phyloP scores from a whole-genome alignment of 1,140 invertebrate species.

The Dreissena polymorpha region DNA sequence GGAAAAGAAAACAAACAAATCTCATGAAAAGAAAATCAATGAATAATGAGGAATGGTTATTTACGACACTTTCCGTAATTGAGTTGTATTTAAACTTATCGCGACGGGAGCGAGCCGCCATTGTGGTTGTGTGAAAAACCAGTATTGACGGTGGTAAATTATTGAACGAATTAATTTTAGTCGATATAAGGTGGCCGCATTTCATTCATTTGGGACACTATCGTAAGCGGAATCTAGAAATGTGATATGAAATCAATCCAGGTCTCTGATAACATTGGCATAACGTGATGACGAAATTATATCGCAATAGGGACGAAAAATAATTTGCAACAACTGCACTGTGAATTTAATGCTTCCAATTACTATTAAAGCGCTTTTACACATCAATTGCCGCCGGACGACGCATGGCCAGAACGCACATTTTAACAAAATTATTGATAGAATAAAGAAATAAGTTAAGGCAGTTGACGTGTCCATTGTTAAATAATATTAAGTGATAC shows the following conservation, averaged over 20 bases:
- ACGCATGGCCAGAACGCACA: too few relatives aligned
- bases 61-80: slow-evolving; percentile 52
- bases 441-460: too few relatives aligned
- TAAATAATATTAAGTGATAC: too few relatives aligned
- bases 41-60: slow-evolving; percentile 30
- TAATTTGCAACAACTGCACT: too few relatives aligned
- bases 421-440: too few relatives aligned
- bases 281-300: too few relatives aligned
- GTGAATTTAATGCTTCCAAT: too few relatives aligned
- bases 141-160: slow-evolving; percentile 46
- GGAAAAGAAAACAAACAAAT: slow-evolving; percentile 35
- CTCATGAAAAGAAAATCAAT: slow-evolving; percentile 45
- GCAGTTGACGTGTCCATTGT: too few relatives aligned
- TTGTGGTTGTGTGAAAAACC: slow-evolving; percentile 54
- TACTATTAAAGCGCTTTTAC: too few relatives aligned
- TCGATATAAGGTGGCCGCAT: slow-evolving; percentile 27
- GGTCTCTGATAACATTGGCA: neutral
- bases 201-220: slow-evolving; percentile 22
- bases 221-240: slow-evolving; percentile 31
- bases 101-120: slow-evolving; percentile 43
- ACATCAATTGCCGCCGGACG: too few relatives aligned
- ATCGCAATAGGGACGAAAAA: too few relatives aligned
- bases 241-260: slow-evolving; percentile 35
- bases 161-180: slow-evolving; percentile 49
- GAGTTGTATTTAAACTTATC: slow-evolving; percentile 51